These are phyloP conservation scores for Hypothenemus hampei DNA, from an alignment of 1,140 invertebrate genomes.

Conservation along the genomic window DNA sequence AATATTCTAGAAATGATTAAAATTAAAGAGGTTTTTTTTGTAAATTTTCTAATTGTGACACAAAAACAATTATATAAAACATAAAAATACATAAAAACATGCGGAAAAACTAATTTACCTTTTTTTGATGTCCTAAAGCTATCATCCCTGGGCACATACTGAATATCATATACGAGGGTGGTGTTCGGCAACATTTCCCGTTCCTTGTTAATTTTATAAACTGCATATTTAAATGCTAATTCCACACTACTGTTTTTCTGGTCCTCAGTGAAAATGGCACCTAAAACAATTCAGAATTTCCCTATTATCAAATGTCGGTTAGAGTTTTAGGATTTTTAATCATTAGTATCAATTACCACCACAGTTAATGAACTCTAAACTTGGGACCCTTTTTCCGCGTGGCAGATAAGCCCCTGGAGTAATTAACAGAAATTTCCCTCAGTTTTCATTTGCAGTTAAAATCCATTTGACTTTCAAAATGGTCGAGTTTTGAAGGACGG, in stretches of 20 bases:
- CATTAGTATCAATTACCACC: slow-evolving; percentile 8
- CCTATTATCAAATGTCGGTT: neutral
- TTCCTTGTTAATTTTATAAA: slow-evolving; percentile 87
- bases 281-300: slow-evolving; percentile 54
- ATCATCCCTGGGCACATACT: slow-evolving; percentile 81
- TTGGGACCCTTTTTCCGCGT: too few species aligned
- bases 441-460: slow-evolving; percentile 15
- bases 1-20: too few species aligned
- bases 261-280: slow-evolving; percentile 88
- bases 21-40: too few species aligned
- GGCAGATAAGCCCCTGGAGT: neutral
- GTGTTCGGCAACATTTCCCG: slow-evolving; percentile 74
- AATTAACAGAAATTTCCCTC: slow-evolving; percentile 6
- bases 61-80: too few species aligned
- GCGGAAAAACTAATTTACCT: slow-evolving; percentile 53
- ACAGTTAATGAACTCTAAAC: slow-evolving; percentile 7
- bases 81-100: neutral
- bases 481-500: too few species aligned
- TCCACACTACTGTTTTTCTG: slow-evolving; percentile 78
- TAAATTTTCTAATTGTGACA: too few species aligned
- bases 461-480: slow-evolving; percentile 3
- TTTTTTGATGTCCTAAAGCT: slow-evolving; percentile 88
- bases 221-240: slow-evolving; percentile 88
- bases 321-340: neutral
- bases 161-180: slow-evolving; percentile 84